Evolutionary conservation across 2,888 invertebrate species (phyloP).

Genomic region (Idaea aversata): DNA sequence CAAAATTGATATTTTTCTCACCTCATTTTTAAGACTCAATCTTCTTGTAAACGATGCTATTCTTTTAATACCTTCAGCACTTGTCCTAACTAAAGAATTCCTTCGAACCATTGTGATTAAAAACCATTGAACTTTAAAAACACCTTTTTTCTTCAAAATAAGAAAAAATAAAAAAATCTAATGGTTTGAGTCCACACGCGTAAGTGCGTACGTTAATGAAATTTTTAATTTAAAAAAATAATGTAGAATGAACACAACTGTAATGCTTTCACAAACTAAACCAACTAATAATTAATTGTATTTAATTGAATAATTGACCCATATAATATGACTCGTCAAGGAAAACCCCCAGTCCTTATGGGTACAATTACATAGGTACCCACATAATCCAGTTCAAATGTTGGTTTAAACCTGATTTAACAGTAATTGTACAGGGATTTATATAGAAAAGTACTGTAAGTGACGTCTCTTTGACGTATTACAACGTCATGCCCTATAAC

Average conservation of each 20-base stretch:
- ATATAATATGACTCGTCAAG: not conserved
- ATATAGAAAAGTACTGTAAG: not conserved
- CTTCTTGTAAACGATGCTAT: constrained; percentile 42
- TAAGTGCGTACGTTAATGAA: too few relatives aligned
- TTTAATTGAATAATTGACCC: not conserved
- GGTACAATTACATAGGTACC: not conserved
- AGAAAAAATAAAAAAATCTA: too few relatives aligned
- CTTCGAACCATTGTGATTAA: constrained; percentile 40
- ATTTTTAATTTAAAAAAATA: not conserved
- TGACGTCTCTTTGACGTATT: not conserved
- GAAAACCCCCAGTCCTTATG: not conserved
- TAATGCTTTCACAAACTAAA: not conserved
- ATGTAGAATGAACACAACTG: not conserved
- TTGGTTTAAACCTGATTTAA: not conserved
- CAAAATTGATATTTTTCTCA: constrained; percentile 11
- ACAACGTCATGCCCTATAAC: not conserved
- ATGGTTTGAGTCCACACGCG: too few relatives aligned
- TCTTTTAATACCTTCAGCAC: constrained; percentile 49
- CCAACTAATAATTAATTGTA: not conserved
- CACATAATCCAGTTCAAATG: not conserved
- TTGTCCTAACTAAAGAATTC: constrained; percentile 41
- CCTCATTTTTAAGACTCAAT: constrained; percentile 27
- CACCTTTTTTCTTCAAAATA: not conserved
- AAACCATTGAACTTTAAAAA: not conserved
- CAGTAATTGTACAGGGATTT: not conserved